Evolutionary conservation across 2,113 vertebrate genomes (phyloP), one percentile per base, ranked within the genome.

Genomic region (Anas platyrhynchos): DNA sequence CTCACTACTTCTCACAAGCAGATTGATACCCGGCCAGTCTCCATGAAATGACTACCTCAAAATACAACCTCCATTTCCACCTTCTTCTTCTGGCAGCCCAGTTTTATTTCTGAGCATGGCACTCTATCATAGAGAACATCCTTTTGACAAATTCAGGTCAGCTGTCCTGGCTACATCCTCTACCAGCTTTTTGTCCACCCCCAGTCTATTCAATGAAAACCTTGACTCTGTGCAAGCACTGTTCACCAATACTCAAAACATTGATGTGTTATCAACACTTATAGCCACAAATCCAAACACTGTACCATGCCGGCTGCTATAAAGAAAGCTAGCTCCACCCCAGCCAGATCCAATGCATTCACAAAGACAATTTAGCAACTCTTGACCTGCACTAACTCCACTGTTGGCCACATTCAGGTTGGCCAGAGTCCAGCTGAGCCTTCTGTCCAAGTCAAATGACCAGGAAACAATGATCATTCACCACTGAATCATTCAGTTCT

Each of bases 401-500:
- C 4, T 38, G 26, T 12, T 63, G 26, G n/a, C 59, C 55, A 22
- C 52, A 55, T 52, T 88, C 46, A 77, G 43, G 65, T 34, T 59
- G 7, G 52, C 56, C 18, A 93, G 61, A 93, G 88, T 62, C n/a
- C 43, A 77, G 26, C 21, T 88, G 36, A 83, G 16, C 4, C 8
- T 88, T 58, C 43, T 52, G 17, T 38, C 21, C 11, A 32, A 90
- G 43, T 62, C 86, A 86, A 93, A 88, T 95, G 83, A 92, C 79
- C 59, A 83, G 59, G 36, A 75, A 50, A 89, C 21, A 50, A 25
- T 13, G 29, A 58, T 62, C 63, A 93, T 80, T 91, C 79, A 83
- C 25, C 27, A 54, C 43, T 95, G 91, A 97, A 71, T 93, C 88
- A 86, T 36, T 52, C 22, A 58, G 22, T 75, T 83, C 63, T 88